A percentile compares a stretch with the other conserved stretches of the same genome.
Evolutionary conservation across 2,888 invertebrate species (phyloP).

Genomic region (Artemia sinica): DNA sequence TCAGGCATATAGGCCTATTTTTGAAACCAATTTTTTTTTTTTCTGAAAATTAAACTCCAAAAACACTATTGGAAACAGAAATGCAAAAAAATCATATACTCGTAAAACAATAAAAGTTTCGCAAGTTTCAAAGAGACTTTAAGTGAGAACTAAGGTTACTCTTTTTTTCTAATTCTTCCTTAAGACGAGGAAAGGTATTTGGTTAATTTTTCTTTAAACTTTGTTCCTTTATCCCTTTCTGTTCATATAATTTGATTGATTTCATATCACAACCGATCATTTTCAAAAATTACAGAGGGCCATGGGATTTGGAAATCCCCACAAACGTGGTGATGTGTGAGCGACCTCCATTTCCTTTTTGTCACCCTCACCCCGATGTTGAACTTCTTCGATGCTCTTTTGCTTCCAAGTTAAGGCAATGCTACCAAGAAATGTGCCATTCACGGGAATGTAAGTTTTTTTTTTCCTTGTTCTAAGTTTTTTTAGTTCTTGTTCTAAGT

Average conservation of each 20-base stretch:
- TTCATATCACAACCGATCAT: neutral
- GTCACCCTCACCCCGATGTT: slow-evolving; percentile 85
- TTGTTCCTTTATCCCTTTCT: slow-evolving; percentile 14
- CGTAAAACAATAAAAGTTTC: too few species aligned
- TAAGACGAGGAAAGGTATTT: slow-evolving; percentile 3
- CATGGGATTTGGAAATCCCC: slow-evolving; percentile 84
- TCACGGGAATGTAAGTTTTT: slow-evolving; percentile 52
- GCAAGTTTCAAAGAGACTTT: too few species aligned
- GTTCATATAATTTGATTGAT: neutral
- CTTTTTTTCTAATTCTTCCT: slow-evolving; percentile 5
- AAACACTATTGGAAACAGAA: too few species aligned
- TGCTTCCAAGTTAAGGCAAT: slow-evolving; percentile 64
- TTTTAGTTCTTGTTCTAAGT: too few species aligned
- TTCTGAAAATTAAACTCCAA: too few species aligned
- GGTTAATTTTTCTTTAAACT: slow-evolving; percentile 18
- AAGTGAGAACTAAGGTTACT: neutral
- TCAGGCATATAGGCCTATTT: too few species aligned
- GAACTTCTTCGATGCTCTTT: slow-evolving; percentile 69
- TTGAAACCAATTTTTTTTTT: too few species aligned
- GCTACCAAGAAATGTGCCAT: slow-evolving; percentile 84
- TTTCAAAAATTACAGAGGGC: slow-evolving; percentile 40
- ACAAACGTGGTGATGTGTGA: slow-evolving; percentile 82
- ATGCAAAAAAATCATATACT: too few species aligned
- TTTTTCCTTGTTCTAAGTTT: neutral
- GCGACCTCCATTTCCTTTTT: slow-evolving; percentile 59